Evolutionary conservation across 2,797 vertebrate genomes (phyloP).

Genomic region (Hyperoplus lanceolatus): DNA sequence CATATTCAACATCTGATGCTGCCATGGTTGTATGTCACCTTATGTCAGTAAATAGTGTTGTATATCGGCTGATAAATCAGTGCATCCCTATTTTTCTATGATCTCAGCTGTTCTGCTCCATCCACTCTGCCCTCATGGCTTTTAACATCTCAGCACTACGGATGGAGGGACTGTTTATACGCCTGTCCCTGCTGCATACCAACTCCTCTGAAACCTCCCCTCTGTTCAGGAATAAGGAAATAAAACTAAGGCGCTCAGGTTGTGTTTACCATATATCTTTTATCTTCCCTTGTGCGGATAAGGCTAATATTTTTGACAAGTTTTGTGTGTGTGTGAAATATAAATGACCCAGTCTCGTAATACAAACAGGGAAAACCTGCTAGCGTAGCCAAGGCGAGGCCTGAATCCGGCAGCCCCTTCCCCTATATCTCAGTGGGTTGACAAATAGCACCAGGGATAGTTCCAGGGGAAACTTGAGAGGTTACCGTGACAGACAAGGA

Average conservation of each 20-base stretch:
- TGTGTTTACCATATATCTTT: slow-evolving; percentile 86
- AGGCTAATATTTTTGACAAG: slow-evolving; percentile 91
- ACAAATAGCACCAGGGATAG: slow-evolving; percentile 92
- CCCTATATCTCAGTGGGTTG: slow-evolving; percentile 85
- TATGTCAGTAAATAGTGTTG: too few relatives aligned
- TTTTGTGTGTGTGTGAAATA: slow-evolving; percentile 85
- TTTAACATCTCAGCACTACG: slow-evolving; percentile 78
- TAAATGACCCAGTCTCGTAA: slow-evolving; percentile 88
- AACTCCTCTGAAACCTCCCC: slow-evolving; percentile 70
- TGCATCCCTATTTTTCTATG: slow-evolving; percentile 52
- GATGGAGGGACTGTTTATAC: slow-evolving; percentile 78
- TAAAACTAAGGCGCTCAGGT: slow-evolving; percentile 74
- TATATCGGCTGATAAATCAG: too few relatives aligned
- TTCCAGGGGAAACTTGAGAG: slow-evolving; percentile 89
- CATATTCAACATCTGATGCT: too few relatives aligned
- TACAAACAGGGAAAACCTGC: slow-evolving; percentile 88
- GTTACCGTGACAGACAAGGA: slow-evolving; percentile 98
- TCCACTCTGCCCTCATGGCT: slow-evolving; percentile 68
- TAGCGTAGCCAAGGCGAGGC: slow-evolving; percentile 65
- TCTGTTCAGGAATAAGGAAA: slow-evolving; percentile 51
- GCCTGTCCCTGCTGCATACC: slow-evolving; percentile 58
- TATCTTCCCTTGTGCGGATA: slow-evolving; percentile 83
- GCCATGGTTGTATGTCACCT: too few relatives aligned
- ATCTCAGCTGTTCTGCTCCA: slow-evolving; percentile 74
- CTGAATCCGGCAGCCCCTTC: slow-evolving; percentile 77